Evolutionary conservation across 1,140 invertebrate genomes (phyloP).

Genomic region (Hormaphis cornu): DNA sequence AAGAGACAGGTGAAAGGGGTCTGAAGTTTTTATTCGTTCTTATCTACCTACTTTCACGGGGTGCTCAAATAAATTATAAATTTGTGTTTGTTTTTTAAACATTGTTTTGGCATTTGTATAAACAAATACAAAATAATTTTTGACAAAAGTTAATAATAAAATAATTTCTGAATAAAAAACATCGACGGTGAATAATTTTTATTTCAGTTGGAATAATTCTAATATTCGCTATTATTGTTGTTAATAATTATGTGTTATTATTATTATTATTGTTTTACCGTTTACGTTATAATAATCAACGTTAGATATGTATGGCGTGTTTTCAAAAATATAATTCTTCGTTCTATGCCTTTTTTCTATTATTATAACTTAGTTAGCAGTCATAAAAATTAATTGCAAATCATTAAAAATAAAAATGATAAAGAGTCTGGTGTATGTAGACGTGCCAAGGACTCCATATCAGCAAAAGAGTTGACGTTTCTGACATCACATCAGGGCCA

Average conservation of each 20-base stretch:
- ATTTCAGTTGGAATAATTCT: too few relatives aligned
- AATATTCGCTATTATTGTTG: too few relatives aligned
- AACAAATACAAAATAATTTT: too few relatives aligned
- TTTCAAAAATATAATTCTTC: constrained; percentile 17
- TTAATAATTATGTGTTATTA: too few relatives aligned
- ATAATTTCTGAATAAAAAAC: too few relatives aligned
- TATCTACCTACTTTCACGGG: constrained; percentile 14
- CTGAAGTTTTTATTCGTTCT: constrained; percentile 14
- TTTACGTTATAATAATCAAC: background rate
- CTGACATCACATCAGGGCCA: constrained; percentile 25
- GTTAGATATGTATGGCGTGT: background rate
- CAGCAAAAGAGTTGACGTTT: constrained; percentile 26
- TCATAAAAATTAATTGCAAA: constrained; percentile 24
- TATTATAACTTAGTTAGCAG: too few relatives aligned
- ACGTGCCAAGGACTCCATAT: constrained; percentile 28
- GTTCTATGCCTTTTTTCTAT: constrained; percentile 8
- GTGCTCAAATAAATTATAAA: background rate
- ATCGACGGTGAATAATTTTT: background rate
- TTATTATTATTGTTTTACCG: constrained; percentile 1
- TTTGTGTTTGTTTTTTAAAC: too few relatives aligned
- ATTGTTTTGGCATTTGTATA: too few relatives aligned
- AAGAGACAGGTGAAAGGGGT: constrained; percentile 29
- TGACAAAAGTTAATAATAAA: too few relatives aligned
- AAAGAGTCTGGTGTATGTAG: constrained; percentile 19
- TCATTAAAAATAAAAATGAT: constrained; percentile 31